Conservation (phyloP, 2,888 invertebrate genomes). For the Eubasilissa splendida region DNA sequence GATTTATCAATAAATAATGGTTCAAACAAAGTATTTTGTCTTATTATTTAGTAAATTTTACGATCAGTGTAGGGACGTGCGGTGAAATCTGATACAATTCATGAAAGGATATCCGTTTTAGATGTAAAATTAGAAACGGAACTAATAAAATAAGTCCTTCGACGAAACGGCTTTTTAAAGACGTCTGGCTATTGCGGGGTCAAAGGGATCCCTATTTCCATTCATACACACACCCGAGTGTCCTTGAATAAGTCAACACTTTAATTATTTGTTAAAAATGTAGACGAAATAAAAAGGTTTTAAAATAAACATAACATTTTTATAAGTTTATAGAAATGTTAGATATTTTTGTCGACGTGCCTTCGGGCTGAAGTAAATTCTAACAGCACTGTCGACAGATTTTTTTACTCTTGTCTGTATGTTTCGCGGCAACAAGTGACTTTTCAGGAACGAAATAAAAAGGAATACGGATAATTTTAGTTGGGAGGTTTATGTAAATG, state of each 20-base stretch:
- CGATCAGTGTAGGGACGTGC: conserved; percentile 26
- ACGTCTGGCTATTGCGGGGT: conserved; percentile 15
- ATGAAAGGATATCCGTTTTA: conserved; percentile 35
- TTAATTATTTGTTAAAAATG: background rate
- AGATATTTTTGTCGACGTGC: background rate
- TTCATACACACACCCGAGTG: background rate
- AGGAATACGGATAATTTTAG: background rate
- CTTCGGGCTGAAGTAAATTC: background rate
- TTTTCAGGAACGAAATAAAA: background rate
- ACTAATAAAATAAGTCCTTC: conserved; percentile 41
- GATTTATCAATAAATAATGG: no score
- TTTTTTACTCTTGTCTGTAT: background rate
- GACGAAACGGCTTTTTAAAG: conserved; percentile 29
- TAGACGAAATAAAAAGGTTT: background rate
- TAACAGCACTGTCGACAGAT: background rate
- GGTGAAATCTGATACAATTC: conserved; percentile 27
- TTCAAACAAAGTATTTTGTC: no score
- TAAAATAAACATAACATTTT: background rate
- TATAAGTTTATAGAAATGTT: background rate
- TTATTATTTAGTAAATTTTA: background rate
- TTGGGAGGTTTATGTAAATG: no score
- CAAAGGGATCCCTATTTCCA: conserved; percentile 13
- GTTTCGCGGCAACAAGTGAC: background rate
- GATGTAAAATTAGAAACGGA: conserved; percentile 28
- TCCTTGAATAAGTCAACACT: background rate